Evolutionary conservation across 2,797 vertebrate species (phyloP).

Genomic region (Agapornis canus): DNA sequence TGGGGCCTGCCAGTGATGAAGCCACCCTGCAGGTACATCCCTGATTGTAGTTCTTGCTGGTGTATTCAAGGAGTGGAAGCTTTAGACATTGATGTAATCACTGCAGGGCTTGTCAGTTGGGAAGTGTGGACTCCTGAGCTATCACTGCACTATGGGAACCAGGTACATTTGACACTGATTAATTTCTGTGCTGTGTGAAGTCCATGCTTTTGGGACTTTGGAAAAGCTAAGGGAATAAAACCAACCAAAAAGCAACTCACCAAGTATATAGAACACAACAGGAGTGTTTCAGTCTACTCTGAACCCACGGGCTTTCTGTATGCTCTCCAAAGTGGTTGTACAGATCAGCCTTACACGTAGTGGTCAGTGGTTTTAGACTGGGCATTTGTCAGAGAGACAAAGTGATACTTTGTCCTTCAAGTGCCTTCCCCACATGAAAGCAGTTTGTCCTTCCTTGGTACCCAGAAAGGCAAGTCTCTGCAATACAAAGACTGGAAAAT

Average conservation of each 20-base stretch:
- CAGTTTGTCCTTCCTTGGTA: background rate
- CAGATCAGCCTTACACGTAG: background rate
- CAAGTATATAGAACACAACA: background rate
- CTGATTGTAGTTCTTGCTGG: background rate
- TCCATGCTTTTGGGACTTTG: background rate
- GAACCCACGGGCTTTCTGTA: background rate
- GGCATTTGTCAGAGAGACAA: background rate
- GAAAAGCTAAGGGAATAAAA: background rate
- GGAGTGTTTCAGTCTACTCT: background rate
- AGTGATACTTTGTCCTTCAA: background rate
- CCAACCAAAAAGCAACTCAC: background rate
- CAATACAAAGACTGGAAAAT: background rate
- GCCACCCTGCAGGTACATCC: background rate
- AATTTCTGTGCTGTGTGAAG: background rate
- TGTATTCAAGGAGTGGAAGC: background rate
- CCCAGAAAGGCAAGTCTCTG: background rate
- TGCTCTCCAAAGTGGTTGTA: background rate
- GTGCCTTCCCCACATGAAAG: background rate
- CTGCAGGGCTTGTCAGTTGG: background rate
- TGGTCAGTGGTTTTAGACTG: background rate
- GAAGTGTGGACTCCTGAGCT: background rate
- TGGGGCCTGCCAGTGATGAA: background rate
- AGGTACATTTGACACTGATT: background rate
- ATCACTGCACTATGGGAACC: background rate
- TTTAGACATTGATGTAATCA: background rate